Evolutionary conservation across 1,140 invertebrate species (phyloP), one percentile per base, ranked within the genome.

Genomic region (Drosophila repletoides): DNA sequence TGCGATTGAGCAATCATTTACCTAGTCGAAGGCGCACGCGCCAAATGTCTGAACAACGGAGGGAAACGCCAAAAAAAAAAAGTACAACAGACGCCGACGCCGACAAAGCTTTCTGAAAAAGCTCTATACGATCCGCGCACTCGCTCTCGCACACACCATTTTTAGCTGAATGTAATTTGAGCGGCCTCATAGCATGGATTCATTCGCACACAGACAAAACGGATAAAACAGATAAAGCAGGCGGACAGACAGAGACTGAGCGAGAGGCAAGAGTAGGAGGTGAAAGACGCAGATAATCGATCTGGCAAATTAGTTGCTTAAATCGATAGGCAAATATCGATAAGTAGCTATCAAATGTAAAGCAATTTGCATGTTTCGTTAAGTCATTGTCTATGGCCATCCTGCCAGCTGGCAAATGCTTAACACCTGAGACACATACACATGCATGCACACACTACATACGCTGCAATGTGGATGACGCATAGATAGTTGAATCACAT

Each of bases 121-220:
- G 74, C 74, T 83, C 40, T 36, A 36, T 43, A 51, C 34, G 34
- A 43, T 29, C n/a, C n/a, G 52, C 53, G 33, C 46, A 65, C 72
- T 84, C 64, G 52, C 69, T 87, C 77, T 88, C 67, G 69, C 63
- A 72, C 80, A 80, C 72, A 84, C 88, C 88, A 89, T 89, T 89
- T 89, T 89, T 89, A 86, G 88, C 65, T 65, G 76, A 88, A 81
- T 89, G 88, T 89, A 89, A 89, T 89, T 89, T 89, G 88, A 89
- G 79, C 74, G 79, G 74, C 66, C 74, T 22, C 53, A 84, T 83
- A 83, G 70, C 65, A 84, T 83, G 68, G 76, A 87, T 80, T 74
- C 80, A 74, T 84, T 84, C 79, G 80, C 80, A 86, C 79, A 77
- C 46, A 41, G 3, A 49, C 10, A 55, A 33, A 52, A 10, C 21